Evolutionary conservation across 2,113 vertebrate genomes (phyloP), one percentile per base, ranked within the genome.

Genomic region (Zapus hudsonius): DNA sequence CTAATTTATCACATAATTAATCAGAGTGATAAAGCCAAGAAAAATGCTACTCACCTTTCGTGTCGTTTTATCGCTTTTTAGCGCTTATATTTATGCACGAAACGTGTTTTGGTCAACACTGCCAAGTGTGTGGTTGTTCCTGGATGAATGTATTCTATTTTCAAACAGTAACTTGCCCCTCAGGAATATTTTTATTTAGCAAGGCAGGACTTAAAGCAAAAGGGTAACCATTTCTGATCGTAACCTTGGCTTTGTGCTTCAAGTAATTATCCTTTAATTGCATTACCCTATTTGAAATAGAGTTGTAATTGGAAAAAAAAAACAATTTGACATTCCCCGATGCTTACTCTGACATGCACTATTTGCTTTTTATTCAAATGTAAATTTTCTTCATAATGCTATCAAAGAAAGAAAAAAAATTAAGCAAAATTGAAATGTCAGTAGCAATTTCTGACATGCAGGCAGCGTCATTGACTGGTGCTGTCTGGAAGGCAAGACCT

Each of bases 361-460:
- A 96, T 98, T 98, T 98, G 97, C 96, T 98, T 98, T 98, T 99
- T 98, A 99, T 99, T 99, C 98, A 99, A 98, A 99, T 99, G 98
- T 98, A 99, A 99, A 98, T 98, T 97, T 97, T 98, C 97, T 98
- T 98, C 97, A 97, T 98, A 98, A 98, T 98, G 97, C 97, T 97
- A 98, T 98, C 98, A 98, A 98, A 98, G 96, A 97, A 98, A 97
- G 97, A 94, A 96, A 96, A 64, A 66, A 98, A 98, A 98, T 73
- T 94, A 96, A 96, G 96, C 97, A 98, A 98, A 99, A 99, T 98
- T 98, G 98, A 99, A 99, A 99, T 98, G 98, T 99, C 99, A 99
- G 98, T 98, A 98, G 98, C 98, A 98, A 99, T 99, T 99, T 98
- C 98, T 99, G 98, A 98, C 98, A 98, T 97, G 96, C 94, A 93